Evolutionary conservation across 2,113 vertebrate species (phyloP).

Genomic region (Burhinus bistriatus): DNA sequence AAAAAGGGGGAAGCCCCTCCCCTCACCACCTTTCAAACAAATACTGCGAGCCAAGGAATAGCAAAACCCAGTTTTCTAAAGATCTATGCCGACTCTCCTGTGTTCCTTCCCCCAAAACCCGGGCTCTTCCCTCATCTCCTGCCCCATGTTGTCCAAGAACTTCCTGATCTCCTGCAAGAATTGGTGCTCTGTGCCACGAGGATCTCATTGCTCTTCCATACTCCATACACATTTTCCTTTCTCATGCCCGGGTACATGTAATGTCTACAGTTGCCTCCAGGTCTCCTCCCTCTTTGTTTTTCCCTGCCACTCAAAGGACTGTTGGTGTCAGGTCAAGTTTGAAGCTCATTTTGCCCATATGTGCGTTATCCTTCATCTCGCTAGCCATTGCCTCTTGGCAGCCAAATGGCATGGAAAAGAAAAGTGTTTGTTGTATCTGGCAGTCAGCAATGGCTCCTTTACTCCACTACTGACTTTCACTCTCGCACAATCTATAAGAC

Average conservation of each 20-base stretch:
- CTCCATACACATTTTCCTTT: rapidly evolving
- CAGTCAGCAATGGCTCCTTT: not conserved
- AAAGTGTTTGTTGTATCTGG: not conserved
- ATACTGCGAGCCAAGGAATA: not conserved
- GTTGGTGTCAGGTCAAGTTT: too few relatives aligned
- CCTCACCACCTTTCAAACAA: not conserved
- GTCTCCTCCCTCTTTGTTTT: not conserved
- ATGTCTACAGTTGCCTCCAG: not conserved
- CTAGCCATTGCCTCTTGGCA: not conserved
- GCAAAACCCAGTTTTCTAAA: not conserved
- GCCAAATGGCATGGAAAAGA: not conserved
- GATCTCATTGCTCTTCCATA: not conserved
- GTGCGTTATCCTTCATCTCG: not conserved
- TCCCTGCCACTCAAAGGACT: not conserved
- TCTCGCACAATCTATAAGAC: not conserved
- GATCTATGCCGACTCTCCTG: not conserved
- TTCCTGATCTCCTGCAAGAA: not conserved
- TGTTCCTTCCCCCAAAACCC: not conserved
- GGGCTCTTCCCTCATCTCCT: not conserved
- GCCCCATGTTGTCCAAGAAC: not conserved
- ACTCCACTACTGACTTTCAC: not conserved
- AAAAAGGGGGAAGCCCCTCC: not conserved
- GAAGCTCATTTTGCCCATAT: rapidly evolving
- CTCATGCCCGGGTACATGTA: rapidly evolving
- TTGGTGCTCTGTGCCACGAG: not conserved